phyloP scores from a whole-genome alignment of 2,888 invertebrate species.

The Bembecia ichneumoniformis region DNA sequence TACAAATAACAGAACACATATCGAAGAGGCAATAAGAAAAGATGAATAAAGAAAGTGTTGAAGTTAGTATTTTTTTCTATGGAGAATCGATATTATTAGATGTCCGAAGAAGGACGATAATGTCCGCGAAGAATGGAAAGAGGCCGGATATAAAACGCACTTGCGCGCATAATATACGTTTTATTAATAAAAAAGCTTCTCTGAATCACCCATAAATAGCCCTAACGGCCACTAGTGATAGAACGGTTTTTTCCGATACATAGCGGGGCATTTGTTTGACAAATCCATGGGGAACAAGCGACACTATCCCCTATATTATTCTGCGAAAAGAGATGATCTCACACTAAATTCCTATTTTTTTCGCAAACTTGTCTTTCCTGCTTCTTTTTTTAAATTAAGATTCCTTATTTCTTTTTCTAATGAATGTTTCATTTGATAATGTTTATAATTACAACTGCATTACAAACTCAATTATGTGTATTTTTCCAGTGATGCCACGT shows the following conservation, averaged over 20 bases:
- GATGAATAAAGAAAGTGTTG: constrained; percentile 21
- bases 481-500: too few species aligned
- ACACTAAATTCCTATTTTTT: too few species aligned
- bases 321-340: constrained; percentile 19
- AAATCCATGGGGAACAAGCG: constrained; percentile 64
- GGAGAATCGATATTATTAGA: constrained; percentile 48
- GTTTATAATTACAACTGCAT: too few species aligned
- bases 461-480: too few species aligned
- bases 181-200: constrained; percentile 70
- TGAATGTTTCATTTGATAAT: too few species aligned
- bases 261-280: constrained; percentile 68
- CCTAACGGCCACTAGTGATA: constrained; percentile 64
- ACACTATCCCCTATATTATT: constrained; percentile 62
- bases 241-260: constrained; percentile 69
- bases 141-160: constrained; percentile 64
- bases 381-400: too few species aligned
- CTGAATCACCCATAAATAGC: constrained; percentile 69
- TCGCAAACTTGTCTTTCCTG: too few species aligned
- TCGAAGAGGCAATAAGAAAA: too few species aligned
- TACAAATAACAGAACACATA: too few species aligned
- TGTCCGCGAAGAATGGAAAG: constrained; percentile 52
- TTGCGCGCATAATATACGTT: constrained; percentile 72
- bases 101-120: constrained; percentile 69
- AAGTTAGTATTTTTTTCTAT: background rate
- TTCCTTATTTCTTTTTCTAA: too few species aligned